A percentile compares a stretch with the other conserved stretches of the same genome.
phyloP scores from a whole-genome alignment of 2,888 invertebrate genomes.

The Rhimphoctona megacephalus region DNA sequence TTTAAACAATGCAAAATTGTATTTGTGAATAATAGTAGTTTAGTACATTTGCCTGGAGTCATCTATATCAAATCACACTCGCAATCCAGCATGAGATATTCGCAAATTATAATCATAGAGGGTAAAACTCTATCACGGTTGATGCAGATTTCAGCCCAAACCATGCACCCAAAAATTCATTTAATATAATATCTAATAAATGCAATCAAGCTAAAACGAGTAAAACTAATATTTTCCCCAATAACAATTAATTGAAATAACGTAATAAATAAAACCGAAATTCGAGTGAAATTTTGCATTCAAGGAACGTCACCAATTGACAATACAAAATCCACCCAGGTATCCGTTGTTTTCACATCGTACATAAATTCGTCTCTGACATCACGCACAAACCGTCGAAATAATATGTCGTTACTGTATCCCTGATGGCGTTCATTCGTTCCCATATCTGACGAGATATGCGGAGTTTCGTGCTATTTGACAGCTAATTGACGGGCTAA shows the following conservation, averaged over 20 bases:
- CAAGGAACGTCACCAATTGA: background rate
- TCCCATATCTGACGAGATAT: background rate
- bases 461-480: slow-evolving; percentile 2
- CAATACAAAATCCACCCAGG: background rate
- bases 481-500: slow-evolving; percentile 28
- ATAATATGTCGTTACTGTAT: slow-evolving; percentile 16
- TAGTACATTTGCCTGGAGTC: background rate
- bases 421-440: background rate
- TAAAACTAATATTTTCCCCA: background rate
- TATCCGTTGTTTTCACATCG: background rate
- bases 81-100: background rate
- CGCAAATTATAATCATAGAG: background rate
- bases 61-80: background rate
- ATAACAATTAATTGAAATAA: background rate
- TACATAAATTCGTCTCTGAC: background rate
- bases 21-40: background rate
- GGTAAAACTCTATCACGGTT: background rate
- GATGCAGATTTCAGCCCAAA: background rate
- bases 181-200: background rate
- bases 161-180: background rate
- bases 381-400: background rate
- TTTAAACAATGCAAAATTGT: background rate
- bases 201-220: background rate
- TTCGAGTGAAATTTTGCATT: background rate
- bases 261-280: background rate